Evolutionary conservation across 2,888 invertebrate genomes (phyloP).

Genomic region (Tinea semifulvella): DNA sequence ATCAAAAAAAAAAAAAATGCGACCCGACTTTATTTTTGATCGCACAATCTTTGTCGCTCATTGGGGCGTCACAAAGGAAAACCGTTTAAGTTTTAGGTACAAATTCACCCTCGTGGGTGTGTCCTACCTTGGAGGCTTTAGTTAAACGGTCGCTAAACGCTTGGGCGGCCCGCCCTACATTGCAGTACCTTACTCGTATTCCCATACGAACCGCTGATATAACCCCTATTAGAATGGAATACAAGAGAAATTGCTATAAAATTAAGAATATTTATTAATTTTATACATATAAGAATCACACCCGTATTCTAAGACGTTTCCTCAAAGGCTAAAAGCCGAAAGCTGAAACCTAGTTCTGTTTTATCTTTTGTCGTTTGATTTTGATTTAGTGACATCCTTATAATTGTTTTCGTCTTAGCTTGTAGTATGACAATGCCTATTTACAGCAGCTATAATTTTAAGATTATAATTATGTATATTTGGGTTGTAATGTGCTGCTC

Average conservation of each 20-base stretch:
- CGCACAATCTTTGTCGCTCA: background rate
- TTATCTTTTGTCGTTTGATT: too few relatives aligned
- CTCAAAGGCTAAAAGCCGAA: too few relatives aligned
- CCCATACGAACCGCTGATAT: conserved; percentile 20
- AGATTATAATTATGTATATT: too few relatives aligned
- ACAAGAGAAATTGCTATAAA: background rate
- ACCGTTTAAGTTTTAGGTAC: conserved; percentile 8
- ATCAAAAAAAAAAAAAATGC: background rate
- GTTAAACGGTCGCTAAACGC: conserved; percentile 65
- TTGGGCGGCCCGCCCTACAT: conserved; percentile 66
- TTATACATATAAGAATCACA: too few relatives aligned
- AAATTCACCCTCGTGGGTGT: conserved; percentile 41
- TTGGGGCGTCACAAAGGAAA: conserved; percentile 7
- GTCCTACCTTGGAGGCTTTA: conserved; percentile 48
- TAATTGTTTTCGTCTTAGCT: too few relatives aligned
- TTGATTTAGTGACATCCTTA: too few relatives aligned
- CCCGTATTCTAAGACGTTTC: too few relatives aligned
- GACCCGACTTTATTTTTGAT: background rate
- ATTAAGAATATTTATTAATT: too few relatives aligned
- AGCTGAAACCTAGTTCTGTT: too few relatives aligned
- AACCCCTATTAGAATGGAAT: background rate
- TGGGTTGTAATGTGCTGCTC: too few relatives aligned
- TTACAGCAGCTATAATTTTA: too few relatives aligned
- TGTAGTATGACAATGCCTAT: too few relatives aligned
- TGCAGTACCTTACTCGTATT: conserved; percentile 34